Percentiles rank a stretch among this genome's conserved stretches.
Evolutionary conservation across 2,888 invertebrate genomes (phyloP).

Genomic region (Thecocarcelia acutangulata): DNA sequence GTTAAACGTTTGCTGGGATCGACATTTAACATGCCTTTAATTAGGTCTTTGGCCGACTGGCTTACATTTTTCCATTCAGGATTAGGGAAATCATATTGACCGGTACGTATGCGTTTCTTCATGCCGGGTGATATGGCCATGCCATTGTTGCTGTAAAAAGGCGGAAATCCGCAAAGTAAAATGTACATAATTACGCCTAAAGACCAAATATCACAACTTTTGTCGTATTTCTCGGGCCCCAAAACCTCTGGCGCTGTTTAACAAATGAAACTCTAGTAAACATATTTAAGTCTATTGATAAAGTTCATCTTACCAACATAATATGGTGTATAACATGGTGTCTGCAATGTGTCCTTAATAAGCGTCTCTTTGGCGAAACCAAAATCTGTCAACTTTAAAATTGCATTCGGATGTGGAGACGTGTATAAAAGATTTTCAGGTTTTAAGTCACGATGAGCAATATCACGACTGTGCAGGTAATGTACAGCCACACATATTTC

Average conservation of each 20-base stretch:
- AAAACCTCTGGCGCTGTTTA: conserved; percentile 87
- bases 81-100: conserved; percentile 98
- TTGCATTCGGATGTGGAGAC: conserved; percentile 87
- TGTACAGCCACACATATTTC: conserved; percentile 97
- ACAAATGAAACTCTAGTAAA: neutral
- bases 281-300: neutral
- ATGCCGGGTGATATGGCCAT: conserved; percentile 99
- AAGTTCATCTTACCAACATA: conserved; percentile 90
- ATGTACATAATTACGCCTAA: conserved; percentile 99
- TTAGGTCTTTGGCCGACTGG: conserved; percentile 96
- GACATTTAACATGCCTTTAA: conserved; percentile 95
- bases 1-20: conserved; percentile 94
- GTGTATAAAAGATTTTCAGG: conserved; percentile 98
- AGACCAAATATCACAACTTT: conserved; percentile 99
- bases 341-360: conserved; percentile 93
- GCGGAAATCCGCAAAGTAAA: conserved; percentile 98
- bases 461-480: conserved; percentile 95
- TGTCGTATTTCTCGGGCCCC: conserved; percentile 98
- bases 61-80: conserved; percentile 98
- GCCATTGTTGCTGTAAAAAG: conserved; percentile 99
- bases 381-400: conserved; percentile 98
- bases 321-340: conserved; percentile 99
- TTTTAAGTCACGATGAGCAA: conserved; percentile 98
- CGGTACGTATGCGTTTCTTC: conserved; percentile 93
- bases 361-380: conserved; percentile 98